These are phyloP conservation scores for Psittacara wagleri DNA, from an alignment of 2,113 vertebrate genomes.

Conservation along the genomic window DNA sequence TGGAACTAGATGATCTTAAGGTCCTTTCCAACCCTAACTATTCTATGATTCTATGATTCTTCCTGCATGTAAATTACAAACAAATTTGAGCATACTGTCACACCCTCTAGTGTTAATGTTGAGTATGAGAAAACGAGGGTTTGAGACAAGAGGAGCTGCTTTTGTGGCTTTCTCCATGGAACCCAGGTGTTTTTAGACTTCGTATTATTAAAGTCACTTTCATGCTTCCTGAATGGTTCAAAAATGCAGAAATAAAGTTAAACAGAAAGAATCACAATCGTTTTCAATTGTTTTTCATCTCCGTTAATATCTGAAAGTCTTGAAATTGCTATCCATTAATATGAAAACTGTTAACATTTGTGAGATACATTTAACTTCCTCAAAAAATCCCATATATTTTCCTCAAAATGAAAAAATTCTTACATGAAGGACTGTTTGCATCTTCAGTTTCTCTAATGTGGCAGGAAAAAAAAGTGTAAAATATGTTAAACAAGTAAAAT, in stretches of 20 bases:
- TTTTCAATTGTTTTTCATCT: not conserved
- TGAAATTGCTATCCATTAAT: not conserved
- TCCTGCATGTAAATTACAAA: not conserved
- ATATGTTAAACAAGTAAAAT: not conserved
- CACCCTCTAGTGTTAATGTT: not conserved
- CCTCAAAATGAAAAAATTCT: not conserved
- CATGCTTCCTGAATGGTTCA: not conserved
- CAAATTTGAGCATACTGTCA: not conserved
- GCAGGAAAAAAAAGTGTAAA: not conserved
- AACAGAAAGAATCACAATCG: not conserved
- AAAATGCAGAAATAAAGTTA: not conserved
- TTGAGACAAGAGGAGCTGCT: not conserved
- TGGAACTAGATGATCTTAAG: too few relatives aligned
- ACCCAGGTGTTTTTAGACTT: not conserved
- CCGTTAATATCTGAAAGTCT: not conserved
- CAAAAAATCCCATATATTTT: rapidly evolving
- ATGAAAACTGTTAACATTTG: not conserved
- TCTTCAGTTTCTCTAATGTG: not conserved
- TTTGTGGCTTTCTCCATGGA: not conserved
- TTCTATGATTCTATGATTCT: not conserved
- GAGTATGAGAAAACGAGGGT: not conserved
- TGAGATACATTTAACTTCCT: not conserved
- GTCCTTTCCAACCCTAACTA: too few relatives aligned
- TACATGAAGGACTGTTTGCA: not conserved
- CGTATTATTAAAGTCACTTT: not conserved